Conservation (phyloP, 1,140 invertebrate species). For the Atta cephalotes region DNA sequence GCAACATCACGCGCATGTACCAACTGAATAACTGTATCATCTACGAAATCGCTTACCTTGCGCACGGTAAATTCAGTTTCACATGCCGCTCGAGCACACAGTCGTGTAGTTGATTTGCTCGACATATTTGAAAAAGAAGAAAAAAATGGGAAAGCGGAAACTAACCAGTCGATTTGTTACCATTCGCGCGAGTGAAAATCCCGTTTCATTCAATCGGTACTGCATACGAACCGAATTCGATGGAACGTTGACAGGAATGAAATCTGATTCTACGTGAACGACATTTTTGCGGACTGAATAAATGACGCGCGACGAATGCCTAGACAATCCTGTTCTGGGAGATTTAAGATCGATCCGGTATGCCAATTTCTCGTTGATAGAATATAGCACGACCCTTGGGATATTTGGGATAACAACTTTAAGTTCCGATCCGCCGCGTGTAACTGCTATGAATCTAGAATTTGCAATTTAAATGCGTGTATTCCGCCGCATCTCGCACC, state of each 20-base stretch:
- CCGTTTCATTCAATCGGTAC: slow-evolving; percentile 40
- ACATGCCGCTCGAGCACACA: background rate
- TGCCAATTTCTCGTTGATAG: slow-evolving; percentile 15
- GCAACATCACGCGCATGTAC: background rate
- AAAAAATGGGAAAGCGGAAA: slow-evolving; percentile 5
- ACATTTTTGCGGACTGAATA: slow-evolving; percentile 15
- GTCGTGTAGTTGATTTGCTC: slow-evolving; percentile 14
- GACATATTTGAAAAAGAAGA: slow-evolving; percentile 23
- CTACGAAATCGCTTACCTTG: slow-evolving; percentile 46
- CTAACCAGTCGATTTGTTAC: slow-evolving; percentile 48
- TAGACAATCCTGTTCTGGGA: slow-evolving; percentile 1
- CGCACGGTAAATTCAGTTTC: slow-evolving; percentile 21
- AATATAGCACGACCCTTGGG: slow-evolving; percentile 26
- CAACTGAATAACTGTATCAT: background rate
- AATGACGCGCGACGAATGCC: slow-evolving; percentile 31
- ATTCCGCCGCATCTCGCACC: background rate
- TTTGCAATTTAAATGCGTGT: slow-evolving; percentile 54
- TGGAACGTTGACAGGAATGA: background rate
- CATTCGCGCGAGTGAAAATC: slow-evolving; percentile 35
- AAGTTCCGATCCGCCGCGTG: slow-evolving; percentile 28
- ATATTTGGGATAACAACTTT: slow-evolving; percentile 27
- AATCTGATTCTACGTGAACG: slow-evolving; percentile 42
- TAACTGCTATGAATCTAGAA: slow-evolving; percentile 28
- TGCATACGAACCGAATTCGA: slow-evolving; percentile 24
- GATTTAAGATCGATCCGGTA: slow-evolving; percentile 30